Base-by-base conservation (phyloP, 2,888 invertebrate species). In the Epistrophe grossulariae region DNA sequence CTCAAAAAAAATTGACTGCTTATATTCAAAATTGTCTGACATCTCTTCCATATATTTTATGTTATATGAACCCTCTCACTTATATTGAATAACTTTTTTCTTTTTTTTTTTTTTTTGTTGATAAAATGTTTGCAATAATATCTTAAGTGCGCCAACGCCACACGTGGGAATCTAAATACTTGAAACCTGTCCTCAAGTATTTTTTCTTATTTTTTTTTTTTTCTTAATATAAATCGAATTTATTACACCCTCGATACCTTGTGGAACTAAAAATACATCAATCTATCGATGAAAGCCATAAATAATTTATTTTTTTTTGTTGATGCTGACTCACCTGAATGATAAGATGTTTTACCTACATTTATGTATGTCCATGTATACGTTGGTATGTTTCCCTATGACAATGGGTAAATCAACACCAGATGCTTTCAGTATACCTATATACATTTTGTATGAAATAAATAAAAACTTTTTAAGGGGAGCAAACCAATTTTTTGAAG, bases 211-310 rank as follows among this genome's bases (percentile, higher is more conserved):
- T n/a, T n/a, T n/a, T n/a, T n/a, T 35, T 35, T 35, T 35, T 35
- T 7, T 28, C 28, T 64, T 66, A 8, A 48, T 17, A 66, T 66
- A 66, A 66, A 66, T 66, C 64, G 31, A 66, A 66, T 66, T 48
- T 66, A 66, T 48, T 48, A 13, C 31, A n/a, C 48, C 48, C 48
- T 48, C 64, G 28, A 48, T 31, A 17, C 43, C 10, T 43, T 45
- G n/a, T 6, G 5, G 10, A 66, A 48, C 45, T 66, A 13, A 48
- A 48, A 62, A 48, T 45, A 66, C 64, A 66, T 48, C 64, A 31
- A 45, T 66, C 64, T 66, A 66, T 66, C 64, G 17, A 28, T 0
- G 31, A 64, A n/a, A 43, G n/a, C 19, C 19, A 43, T 66, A 48
- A 66, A 66, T 66, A 28, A 64, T 45, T 45, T 64, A n/a, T 38